Percentiles rank a stretch among this genome's conserved stretches.
phyloP scores from a whole-genome alignment of 37 sponge, comb jelly and placozoan species.

The Diacarnus erythraeanus region DNA sequence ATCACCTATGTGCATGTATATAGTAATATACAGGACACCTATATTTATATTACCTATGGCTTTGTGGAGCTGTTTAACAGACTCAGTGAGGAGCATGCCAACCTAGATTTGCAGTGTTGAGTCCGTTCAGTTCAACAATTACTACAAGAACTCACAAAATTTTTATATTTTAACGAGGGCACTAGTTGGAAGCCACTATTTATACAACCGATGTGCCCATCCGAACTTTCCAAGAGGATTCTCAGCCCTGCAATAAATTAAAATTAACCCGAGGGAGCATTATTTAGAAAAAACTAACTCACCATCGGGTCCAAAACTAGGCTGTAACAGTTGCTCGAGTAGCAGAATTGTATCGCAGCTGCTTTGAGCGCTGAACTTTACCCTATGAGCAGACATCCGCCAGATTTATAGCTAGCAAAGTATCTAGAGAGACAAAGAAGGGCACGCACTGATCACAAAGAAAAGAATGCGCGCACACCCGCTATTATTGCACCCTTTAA shows the following conservation, averaged over 20 bases:
- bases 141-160: not conserved
- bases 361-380: no score
- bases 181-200: constrained; percentile 6
- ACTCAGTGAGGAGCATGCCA: constrained; percentile 2
- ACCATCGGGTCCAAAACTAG: constrained; percentile 42
- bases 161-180: not conserved
- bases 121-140: no score
- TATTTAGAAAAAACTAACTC: not conserved
- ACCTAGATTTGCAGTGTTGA: not conserved
- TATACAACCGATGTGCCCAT: constrained; percentile 19
- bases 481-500: no score
- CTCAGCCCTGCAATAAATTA: not conserved
- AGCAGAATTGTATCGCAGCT: no score
- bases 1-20: constrained; percentile 13
- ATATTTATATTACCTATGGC: constrained; percentile 14
- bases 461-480: no score
- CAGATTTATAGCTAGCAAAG: no score
- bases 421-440: no score
- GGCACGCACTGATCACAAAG: no score
- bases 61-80: constrained; percentile 21
- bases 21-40: not conserved
- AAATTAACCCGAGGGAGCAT: not conserved
- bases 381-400: no score
- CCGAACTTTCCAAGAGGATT: constrained; percentile 33
- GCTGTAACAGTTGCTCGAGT: constrained; percentile 8